Evolutionary conservation across 2,113 vertebrate genomes (phyloP).

Genomic region (Phasianus colchicus): DNA sequence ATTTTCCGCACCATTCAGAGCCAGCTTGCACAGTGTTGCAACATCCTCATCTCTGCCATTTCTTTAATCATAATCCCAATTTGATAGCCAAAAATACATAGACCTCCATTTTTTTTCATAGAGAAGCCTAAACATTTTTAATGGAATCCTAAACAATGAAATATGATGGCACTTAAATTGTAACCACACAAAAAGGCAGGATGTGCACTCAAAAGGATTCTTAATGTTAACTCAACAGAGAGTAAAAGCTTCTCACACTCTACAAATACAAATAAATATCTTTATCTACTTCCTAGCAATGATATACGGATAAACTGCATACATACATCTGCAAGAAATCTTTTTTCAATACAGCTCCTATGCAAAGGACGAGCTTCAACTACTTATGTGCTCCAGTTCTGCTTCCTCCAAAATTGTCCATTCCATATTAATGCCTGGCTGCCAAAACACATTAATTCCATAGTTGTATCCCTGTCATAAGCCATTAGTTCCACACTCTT

Average conservation of each 20-base stretch:
- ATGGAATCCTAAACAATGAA: not conserved
- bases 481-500: conserved; percentile 66
- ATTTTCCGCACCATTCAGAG: not conserved
- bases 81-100: not conserved
- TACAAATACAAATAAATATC: conserved; percentile 49
- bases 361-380: not conserved
- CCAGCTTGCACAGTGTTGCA: not conserved
- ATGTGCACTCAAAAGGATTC: conserved; percentile 32
- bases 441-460: conserved; percentile 63
- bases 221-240: not conserved
- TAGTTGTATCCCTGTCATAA: conserved; percentile 63
- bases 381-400: not conserved
- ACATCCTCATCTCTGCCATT: not conserved
- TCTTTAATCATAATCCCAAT: not conserved
- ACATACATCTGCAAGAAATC: not conserved
- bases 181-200: conserved; percentile 21
- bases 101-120: not conserved
- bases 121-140: conserved; percentile 7
- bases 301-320: conserved; percentile 9
- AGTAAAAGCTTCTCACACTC: conserved; percentile 36
- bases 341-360: not conserved
- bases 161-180: not conserved
- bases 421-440: conserved; percentile 41
- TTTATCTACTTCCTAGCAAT: conserved; percentile 49
- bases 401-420: not conserved